Base-by-base conservation (phyloP, 2,797 vertebrate species). In the Linurgus olivaceus region DNA sequence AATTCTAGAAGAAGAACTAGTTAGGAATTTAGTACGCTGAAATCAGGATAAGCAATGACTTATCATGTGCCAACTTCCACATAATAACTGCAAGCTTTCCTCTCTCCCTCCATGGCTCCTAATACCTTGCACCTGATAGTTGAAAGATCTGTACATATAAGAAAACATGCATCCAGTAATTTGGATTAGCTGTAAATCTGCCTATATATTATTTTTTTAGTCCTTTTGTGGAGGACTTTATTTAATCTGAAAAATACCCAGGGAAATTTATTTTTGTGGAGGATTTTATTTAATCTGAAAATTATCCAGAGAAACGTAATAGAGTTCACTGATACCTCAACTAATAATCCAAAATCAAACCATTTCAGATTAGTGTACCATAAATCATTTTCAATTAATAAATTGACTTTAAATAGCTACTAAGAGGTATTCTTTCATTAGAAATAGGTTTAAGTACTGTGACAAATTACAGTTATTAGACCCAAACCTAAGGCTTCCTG, bases 381-480 rank as follows among this genome's bases (percentile, higher is more conserved):
- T 59, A 91, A 90, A 76, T 84, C 1, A 9, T 59, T 81, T 71
- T 88, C 78, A 95, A 94, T 93, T 40, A 80, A 94, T 66, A 88
- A 93, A 94, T 74, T 63, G 11, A 65, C 82, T 95, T 93, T 86
- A 88, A 93, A 86, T 72, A 81, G 75, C 44, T 90, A 72, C 44
- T 90, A 73, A 82, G 45, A 88, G 11, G 24, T 90, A 88, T 86
- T 88, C 48, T 70, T 95, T 84, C 87, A 84, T 90, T 90, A 88
- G 52, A 96, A 96, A 91, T 89, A 88, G 47, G 57, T 88, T 96
- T 87, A 96, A 86, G 31, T 78, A 75, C 72, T 50, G 10, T 75
- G 66, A 96, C 79, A 95, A 96, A 96, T 94, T 86, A 37, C 54
- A 70, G 88, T 75, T 70, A 92, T 90, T 88, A 81, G 24, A 55